These are phyloP conservation scores for Strigops habroptila DNA, from an alignment of 2,113 vertebrate genomes.

Conservation along the genomic window DNA sequence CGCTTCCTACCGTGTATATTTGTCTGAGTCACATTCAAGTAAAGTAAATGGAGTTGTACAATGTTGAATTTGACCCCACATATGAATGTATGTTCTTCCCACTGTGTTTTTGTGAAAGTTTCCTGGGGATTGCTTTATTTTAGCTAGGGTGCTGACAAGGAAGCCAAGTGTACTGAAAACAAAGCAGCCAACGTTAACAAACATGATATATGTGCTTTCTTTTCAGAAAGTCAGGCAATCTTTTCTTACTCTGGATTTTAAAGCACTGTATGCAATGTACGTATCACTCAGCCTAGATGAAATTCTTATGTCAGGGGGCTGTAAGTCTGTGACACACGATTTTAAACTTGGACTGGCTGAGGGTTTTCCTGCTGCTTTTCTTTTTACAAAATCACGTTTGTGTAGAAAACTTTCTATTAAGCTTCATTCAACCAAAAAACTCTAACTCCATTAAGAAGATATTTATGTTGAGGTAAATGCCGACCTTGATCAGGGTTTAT, in stretches of 20 bases:
- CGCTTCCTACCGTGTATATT: neutral
- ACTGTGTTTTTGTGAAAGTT: neutral
- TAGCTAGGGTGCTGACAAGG: conserved; percentile 28
- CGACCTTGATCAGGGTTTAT: conserved; percentile 4
- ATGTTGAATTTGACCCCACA: neutral
- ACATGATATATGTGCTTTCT: neutral
- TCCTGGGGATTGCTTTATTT: conserved; percentile 15
- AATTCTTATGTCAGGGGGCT: neutral
- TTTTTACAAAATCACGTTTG: conserved; percentile 14
- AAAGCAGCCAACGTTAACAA: conserved; percentile 27
- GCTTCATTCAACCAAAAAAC: neutral
- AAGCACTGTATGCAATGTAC: neutral
- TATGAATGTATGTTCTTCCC: neutral
- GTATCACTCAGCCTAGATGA: neutral
- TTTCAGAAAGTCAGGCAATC: conserved; percentile 21
- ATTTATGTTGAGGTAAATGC: conserved; percentile 14
- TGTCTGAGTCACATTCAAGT: neutral
- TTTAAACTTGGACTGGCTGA: neutral
- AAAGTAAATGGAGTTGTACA: neutral
- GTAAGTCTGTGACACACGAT: neutral
- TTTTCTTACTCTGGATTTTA: neutral
- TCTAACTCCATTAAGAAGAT: neutral
- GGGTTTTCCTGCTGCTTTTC: neutral
- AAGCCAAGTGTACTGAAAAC: conserved; percentile 43
- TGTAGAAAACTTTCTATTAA: conserved; percentile 1